Conservation (phyloP, 2,113 vertebrate species). For the Alligator mississippiensis region DNA sequence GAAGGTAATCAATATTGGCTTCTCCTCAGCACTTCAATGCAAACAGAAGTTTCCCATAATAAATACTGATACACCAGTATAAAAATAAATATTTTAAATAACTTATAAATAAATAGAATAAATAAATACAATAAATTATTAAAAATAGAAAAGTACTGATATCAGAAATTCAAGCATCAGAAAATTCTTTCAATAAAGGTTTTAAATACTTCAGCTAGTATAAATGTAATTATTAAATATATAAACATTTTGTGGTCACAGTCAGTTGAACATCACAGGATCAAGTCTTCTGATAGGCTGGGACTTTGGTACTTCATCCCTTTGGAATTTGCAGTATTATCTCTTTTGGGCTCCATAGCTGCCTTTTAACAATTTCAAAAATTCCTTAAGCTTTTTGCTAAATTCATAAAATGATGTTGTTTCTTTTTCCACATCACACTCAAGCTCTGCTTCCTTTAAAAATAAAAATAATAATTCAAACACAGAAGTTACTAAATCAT, state of each 20-base stretch:
- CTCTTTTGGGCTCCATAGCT: not conserved
- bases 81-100: conserved; percentile 52
- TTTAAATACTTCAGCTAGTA: not conserved
- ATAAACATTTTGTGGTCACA: not conserved
- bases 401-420: not conserved
- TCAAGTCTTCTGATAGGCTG: not conserved
- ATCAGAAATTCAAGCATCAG: not conserved
- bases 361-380: not conserved
- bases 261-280: not conserved
- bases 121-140: not conserved
- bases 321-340: not conserved
- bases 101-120: conserved; percentile 64
- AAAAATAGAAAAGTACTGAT: not conserved
- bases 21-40: not conserved
- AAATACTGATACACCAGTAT: not conserved
- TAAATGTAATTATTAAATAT: conserved; percentile 37
- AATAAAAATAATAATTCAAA: not conserved
- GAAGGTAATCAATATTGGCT: not conserved
- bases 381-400: rapidly evolving
- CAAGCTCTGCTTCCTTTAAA: not conserved
- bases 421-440: not conserved
- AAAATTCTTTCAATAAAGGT: not conserved
- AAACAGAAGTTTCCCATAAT: not conserved
- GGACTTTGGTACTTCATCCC: not conserved
- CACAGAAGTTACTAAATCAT: not conserved